Evolutionary conservation across 2,797 vertebrate species (phyloP).

Genomic region (Propithecus perrieri): DNA sequence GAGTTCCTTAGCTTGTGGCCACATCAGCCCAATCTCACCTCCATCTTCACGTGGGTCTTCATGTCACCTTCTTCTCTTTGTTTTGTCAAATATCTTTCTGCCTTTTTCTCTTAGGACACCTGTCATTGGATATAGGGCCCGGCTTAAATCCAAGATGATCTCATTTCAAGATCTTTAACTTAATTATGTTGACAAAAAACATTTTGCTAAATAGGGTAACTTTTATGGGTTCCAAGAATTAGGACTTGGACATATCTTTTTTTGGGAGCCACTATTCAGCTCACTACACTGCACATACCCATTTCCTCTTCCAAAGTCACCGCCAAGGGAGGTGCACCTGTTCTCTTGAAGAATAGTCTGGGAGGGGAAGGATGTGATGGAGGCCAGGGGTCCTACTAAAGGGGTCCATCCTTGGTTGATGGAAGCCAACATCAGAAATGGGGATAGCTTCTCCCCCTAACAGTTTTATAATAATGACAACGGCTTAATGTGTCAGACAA

Average conservation of each 20-base stretch:
- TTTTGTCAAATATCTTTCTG: neutral
- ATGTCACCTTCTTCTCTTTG: neutral
- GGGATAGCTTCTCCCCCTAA: neutral
- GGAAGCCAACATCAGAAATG: neutral
- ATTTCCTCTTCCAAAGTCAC: neutral
- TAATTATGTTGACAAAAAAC: neutral
- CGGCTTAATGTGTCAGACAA: neutral
- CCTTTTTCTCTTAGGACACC: neutral
- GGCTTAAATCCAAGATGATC: neutral
- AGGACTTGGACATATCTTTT: neutral
- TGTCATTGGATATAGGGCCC: neutral
- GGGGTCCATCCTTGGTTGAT: rapidly evolving
- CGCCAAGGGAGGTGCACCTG: neutral
- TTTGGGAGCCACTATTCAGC: neutral
- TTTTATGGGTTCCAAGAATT: neutral
- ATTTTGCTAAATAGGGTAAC: neutral
- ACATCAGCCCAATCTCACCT: rapidly evolving
- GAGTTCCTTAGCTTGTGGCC: neutral
- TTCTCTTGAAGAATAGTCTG: neutral
- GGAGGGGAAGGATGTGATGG: neutral
- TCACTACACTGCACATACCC: neutral
- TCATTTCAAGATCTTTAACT: neutral
- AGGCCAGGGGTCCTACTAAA: neutral
- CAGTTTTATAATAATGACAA: neutral
- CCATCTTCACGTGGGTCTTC: neutral